Conservation (phyloP, 2,888 invertebrate genomes). For the Argyra leucocephala region DNA sequence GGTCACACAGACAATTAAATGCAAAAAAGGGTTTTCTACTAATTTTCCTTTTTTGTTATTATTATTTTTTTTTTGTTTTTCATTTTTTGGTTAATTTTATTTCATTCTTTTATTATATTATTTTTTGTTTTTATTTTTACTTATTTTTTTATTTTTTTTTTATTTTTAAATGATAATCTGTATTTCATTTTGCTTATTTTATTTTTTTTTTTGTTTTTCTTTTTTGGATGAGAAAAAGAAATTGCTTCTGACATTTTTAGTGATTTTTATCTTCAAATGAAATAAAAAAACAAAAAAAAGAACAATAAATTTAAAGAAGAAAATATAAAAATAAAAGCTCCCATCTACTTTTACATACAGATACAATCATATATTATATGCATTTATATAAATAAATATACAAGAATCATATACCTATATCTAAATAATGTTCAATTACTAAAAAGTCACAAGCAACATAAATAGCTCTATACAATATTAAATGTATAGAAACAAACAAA, state of each 20-base stretch:
- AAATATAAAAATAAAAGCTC: not conserved
- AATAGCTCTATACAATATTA: not conserved
- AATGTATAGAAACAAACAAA: not conserved
- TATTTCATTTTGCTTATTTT: not conserved
- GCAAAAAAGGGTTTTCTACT: constrained; percentile 21
- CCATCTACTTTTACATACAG: not conserved
- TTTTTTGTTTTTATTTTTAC: constrained; percentile 7
- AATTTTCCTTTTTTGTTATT: constrained; percentile 17
- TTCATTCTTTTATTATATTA: not conserved
- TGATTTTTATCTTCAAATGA: constrained; percentile 3
- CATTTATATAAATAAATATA: not conserved
- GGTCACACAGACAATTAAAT: constrained; percentile 6
- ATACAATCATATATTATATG: not conserved
- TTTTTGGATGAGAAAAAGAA: constrained; percentile 3
- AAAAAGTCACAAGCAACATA: not conserved
- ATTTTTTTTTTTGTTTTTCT: not conserved
- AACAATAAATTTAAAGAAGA: not conserved
- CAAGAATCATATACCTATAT: not conserved
- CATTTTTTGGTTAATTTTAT: constrained; percentile 13
- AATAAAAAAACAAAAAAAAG: not conserved
- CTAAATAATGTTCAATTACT: too few relatives aligned
- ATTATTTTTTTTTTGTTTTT: constrained; percentile 10
- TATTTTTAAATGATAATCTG: constrained; percentile 1
- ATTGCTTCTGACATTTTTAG: not conserved
- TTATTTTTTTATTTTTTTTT: constrained; percentile 8